phyloP scores from a whole-genome alignment of 2,888 invertebrate genomes.

The Drosophila birchii region DNA sequence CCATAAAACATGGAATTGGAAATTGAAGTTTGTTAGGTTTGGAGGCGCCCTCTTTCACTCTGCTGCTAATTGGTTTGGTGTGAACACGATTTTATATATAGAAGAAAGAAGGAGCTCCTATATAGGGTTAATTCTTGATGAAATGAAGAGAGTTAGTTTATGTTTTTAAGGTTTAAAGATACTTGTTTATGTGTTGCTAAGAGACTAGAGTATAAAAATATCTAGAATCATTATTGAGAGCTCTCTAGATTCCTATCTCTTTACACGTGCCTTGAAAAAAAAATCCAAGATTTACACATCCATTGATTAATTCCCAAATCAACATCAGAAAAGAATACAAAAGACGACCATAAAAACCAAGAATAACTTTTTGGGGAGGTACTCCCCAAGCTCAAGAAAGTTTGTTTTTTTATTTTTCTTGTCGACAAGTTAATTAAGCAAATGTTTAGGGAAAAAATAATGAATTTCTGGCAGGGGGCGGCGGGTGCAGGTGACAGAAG shows the following conservation, averaged over 20 bases:
- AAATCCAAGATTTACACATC: conserved; percentile 10
- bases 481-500: conserved; percentile 26
- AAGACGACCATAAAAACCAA: conserved; percentile 21
- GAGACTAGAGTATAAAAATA: neutral
- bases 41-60: conserved; percentile 32
- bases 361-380: conserved; percentile 17
- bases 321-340: conserved; percentile 23
- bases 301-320: conserved; percentile 22
- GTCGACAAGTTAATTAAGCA: conserved; percentile 73
- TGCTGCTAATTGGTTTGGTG: conserved; percentile 40
- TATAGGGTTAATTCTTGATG: neutral
- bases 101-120: neutral
- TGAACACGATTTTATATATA: neutral
- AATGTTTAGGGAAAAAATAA: conserved; percentile 38
- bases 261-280: conserved; percentile 12
- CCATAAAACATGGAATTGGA: conserved; percentile 34
- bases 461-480: conserved; percentile 32
- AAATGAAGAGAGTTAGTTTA: neutral
- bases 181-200: neutral
- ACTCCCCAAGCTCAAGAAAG: conserved; percentile 48
- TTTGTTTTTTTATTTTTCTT: conserved; percentile 27
- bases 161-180: neutral
- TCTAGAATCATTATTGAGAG: neutral
- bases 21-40: conserved; percentile 30
- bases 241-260: neutral